These are phyloP conservation scores for Ornithoptera priamus DNA, from an alignment of 2,888 invertebrate genomes.

Conservation along the genomic window DNA sequence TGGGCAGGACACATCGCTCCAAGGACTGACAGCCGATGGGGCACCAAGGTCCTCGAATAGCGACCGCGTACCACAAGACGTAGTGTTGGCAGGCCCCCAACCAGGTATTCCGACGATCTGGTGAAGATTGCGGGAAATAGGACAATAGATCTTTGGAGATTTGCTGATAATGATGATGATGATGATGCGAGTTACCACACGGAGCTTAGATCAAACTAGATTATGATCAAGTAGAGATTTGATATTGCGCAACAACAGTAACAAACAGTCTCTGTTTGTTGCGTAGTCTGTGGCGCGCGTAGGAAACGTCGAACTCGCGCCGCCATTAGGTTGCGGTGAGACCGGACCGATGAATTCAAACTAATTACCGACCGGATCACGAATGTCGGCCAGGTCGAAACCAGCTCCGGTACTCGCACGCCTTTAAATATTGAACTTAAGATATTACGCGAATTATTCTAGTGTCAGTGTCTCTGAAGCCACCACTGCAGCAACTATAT, in stretches of 20 bases:
- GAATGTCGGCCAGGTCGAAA: constrained; percentile 31
- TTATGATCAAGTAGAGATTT: background rate
- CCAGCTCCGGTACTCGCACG: background rate
- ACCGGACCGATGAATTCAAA: constrained; percentile 52
- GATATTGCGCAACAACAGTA: background rate
- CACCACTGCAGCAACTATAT: no score
- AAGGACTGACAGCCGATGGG: no score
- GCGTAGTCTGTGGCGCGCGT: constrained; percentile 41
- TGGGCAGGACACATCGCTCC: no score
- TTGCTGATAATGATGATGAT: no score
- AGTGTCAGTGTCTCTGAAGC: no score
- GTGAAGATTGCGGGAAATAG: no score
- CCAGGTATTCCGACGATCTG: no score
- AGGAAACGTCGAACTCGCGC: constrained; percentile 46
- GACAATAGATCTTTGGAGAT: no score
- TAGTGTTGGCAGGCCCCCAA: no score
- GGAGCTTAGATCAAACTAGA: background rate
- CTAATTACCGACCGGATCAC: constrained; percentile 52
- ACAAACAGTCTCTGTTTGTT: constrained; percentile 4
- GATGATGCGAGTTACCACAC: background rate
- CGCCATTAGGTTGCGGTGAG: constrained; percentile 58
- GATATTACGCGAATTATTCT: background rate
- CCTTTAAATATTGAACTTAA: background rate
- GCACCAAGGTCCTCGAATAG: no score
- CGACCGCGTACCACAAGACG: no score